phyloP scores from a whole-genome alignment of 2,113 vertebrate genomes.

The Ailurus styani region DNA sequence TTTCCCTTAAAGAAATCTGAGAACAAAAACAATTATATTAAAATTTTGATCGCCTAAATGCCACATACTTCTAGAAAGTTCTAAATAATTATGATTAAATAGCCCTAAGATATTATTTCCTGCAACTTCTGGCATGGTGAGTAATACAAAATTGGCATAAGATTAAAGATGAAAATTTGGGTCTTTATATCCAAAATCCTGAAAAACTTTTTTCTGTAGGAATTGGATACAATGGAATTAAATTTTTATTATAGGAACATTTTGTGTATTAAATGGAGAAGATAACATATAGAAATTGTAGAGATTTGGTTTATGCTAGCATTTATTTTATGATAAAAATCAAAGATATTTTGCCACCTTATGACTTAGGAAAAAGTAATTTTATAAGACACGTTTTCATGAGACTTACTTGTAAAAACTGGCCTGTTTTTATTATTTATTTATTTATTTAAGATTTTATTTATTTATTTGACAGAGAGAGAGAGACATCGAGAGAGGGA shows the following conservation, averaged over 20 bases:
- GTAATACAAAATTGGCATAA: background rate
- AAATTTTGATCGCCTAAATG: constrained; percentile 22
- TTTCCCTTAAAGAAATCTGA: constrained; percentile 94
- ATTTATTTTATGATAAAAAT: constrained; percentile 22
- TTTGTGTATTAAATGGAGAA: background rate
- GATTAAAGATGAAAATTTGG: background rate
- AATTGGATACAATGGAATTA: background rate
- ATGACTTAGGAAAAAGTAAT: background rate
- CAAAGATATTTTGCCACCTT: background rate
- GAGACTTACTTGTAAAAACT: background rate
- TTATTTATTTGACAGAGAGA: too few species aligned
- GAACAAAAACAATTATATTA: constrained; percentile 37
- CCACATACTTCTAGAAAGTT: constrained; percentile 13
- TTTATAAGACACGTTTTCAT: background rate
- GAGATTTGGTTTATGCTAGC: background rate
- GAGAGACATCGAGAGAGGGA: too few species aligned
- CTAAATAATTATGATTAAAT: background rate
- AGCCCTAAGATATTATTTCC: background rate
- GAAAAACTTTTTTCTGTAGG: background rate
- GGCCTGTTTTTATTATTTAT: background rate
- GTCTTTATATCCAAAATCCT: background rate
- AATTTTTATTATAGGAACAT: background rate
- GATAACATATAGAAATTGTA: background rate
- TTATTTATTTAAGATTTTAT: too few species aligned
- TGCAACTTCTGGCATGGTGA: background rate